Evolutionary conservation across 2,797 vertebrate species (phyloP), one percentile per base, ranked within the genome.

Genomic region (Crax fasciolata): DNA sequence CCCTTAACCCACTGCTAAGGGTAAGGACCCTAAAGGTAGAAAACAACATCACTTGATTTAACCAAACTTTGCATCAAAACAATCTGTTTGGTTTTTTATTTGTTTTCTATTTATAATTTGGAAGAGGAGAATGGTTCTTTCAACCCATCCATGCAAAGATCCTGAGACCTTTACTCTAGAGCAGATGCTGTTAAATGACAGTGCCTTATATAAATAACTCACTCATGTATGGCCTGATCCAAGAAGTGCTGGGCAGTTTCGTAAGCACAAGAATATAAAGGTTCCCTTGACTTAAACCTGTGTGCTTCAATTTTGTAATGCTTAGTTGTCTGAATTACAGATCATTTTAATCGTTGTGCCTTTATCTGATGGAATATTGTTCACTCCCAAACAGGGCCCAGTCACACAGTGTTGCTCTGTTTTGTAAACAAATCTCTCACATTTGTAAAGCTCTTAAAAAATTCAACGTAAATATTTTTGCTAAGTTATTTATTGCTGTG

Each of bases 371-470:
- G 6, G 48, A 79, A 57, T 70, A 82, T 48, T 77, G 2, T 19
- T 74, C n/a, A 46, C 21, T 87, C 54, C 6, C 61, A 91, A 28
- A 80, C 32, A 44, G 44, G 80, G 17, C n/a, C 71, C 7, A 82
- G 41, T 44, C 12, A 10, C 9, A n/a, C 19, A n/a, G 70, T 49
- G 84, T 89, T 76, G 7, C 48, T 66, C 66, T 73, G 51, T 76
- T 94, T 87, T 74, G 41, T 87, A 96, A 94, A 94, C 49, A 93
- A 83, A 61, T 62, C 12, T 80, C 28, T 90, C 41, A 59, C 32
- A 28, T 82, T 95, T 84, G 44, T 63, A 62, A 89, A 92, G 41
- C 65, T 92, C 65, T 87, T 76, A 27, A 83, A 92, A 95, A 95
- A 71, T 7, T 62, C 28, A 67, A 4, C n/a, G 21, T 57, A 46